phyloP scores from a whole-genome alignment of 2,888 invertebrate species.

The Amorpha juglandis region DNA sequence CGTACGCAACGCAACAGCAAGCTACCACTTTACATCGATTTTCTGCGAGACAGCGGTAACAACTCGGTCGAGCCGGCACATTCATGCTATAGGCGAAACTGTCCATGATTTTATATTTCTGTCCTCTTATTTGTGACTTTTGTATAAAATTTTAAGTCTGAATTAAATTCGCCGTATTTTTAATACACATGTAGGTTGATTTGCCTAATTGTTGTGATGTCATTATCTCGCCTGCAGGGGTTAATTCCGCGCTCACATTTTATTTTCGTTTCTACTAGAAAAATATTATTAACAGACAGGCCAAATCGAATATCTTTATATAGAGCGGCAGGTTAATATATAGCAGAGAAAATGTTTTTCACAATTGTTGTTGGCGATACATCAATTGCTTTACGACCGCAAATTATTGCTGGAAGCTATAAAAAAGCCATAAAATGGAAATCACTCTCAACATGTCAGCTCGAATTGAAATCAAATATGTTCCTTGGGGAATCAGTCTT shows the following conservation, averaged over 20 bases:
- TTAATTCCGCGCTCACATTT: background rate
- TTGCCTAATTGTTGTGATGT: conserved; percentile 38
- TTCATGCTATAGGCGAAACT: no score
- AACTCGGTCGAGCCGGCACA: no score
- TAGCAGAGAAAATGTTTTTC: conserved; percentile 11
- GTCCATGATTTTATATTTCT: no score
- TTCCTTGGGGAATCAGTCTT: conserved; percentile 13
- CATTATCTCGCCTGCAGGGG: conserved; percentile 34
- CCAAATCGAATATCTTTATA: conserved; percentile 3
- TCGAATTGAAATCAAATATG: conserved; percentile 20
- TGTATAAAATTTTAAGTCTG: background rate
- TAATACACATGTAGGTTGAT: background rate
- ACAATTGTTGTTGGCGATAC: conserved; percentile 7
- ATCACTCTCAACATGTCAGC: conserved; percentile 12
- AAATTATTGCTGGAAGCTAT: conserved; percentile 19
- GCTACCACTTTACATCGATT: no score
- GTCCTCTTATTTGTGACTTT: background rate
- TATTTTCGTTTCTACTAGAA: conserved; percentile 11
- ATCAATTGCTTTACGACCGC: conserved; percentile 25
- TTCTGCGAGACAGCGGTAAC: no score
- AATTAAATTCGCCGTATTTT: background rate
- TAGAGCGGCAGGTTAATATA: background rate
- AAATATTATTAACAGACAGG: no score
- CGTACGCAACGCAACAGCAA: no score
- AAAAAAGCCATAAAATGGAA: conserved; percentile 19